Base-by-base conservation (phyloP, 2,888 invertebrate genomes). In the Hedychridium roseum region DNA sequence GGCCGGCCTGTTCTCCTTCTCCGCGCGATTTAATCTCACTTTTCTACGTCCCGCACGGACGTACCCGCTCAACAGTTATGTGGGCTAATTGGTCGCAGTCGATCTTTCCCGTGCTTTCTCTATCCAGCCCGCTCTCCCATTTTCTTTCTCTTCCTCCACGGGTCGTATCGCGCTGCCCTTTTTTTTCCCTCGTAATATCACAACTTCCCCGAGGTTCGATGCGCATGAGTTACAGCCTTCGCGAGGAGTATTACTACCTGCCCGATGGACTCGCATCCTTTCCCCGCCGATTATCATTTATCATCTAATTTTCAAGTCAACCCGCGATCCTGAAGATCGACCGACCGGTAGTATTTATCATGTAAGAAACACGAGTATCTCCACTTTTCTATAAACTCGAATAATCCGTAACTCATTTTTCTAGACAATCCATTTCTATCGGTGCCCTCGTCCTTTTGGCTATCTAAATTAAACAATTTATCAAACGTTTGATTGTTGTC, bases 241-340 rank as follows among this genome's bases (percentile, higher is more conserved):
- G 50, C 58, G 57, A 57, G 52, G 70, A 68, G 72, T 74, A 74
- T 74, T 71, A 71, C 70, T 74, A 73, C 74, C 74, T 74, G 73
- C 73, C 74, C 62, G 62, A 60, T 61, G 59, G 60, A 59, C 67
- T 64, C 64, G 64, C 64, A 70, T 63, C 64, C 71, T 65, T 57
- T 49, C 48, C 46, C 58, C 50, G 39, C 57, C 56, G 54, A 56
- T 66, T 62, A 70, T 73, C 68, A 69, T 73, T 73, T 68, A 73
- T 73, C 68, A 66, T 68, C 63, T 60, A 62, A 53, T 66, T 68
- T 62, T 60, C 66, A 66, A 71, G 70, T 73, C 67, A 63, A 62
- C 7, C 11, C 54, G n/a, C 40, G 49, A 58, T 58, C 48, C 52
- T 42, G 52, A 43, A 40, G 12, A 28, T 23, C 9, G 23, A 9